Evolutionary conservation across 37 sponge, comb jelly and placozoan genomes (phyloP), one percentile per base, ranked within the genome.

Genomic region (Petrosia ficiformis): DNA sequence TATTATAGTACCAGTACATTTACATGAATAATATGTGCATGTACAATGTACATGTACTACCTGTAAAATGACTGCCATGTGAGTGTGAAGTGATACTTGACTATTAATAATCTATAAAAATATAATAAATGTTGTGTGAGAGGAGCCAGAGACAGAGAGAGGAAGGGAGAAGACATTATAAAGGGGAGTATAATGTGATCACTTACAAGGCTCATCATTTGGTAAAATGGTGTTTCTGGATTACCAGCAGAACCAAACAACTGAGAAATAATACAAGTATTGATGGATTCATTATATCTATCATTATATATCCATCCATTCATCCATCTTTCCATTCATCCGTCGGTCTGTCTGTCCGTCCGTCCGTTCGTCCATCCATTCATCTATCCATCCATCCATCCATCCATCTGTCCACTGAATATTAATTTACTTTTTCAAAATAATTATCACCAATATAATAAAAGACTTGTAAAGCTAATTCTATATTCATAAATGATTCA

Each of bases 391-490:
- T n/a, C n/a, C n/a, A n/a, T n/a, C n/a, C n/a, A n/a, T n/a, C n/a
- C n/a, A n/a, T n/a, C n/a, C n/a, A n/a, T n/a, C n/a, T n/a, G n/a
- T n/a, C n/a, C n/a, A n/a, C n/a, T n/a, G n/a, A n/a, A n/a, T n/a
- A 48, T 48, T 48, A 8, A 19, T 14, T 48, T 21, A 90, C 90
- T 82, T 87, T 89, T 39, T 83, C 90, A 4, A 82, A 77, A 40
- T 92, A 42, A 5, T 74, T 67, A 60, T 96, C 96, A 42, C 94
- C 94, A n/a, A 89, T 4, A 64, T 92, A 63, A 77, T 86, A 89
- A 59, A 96, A 75, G 11, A 86, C 25, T 24, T 84, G 52, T 11
- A 96, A 74, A 3, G 82, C 76, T 25, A 93, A 81, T 54, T 96
- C 96, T 14, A 89, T 70, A 52, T 86, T 75, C 63, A 74, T 75